A percentile compares a stretch with the other conserved stretches of the same genome.
phyloP scores from a whole-genome alignment of 2,797 vertebrate genomes.

The Cynodonichthys magdalenae region DNA sequence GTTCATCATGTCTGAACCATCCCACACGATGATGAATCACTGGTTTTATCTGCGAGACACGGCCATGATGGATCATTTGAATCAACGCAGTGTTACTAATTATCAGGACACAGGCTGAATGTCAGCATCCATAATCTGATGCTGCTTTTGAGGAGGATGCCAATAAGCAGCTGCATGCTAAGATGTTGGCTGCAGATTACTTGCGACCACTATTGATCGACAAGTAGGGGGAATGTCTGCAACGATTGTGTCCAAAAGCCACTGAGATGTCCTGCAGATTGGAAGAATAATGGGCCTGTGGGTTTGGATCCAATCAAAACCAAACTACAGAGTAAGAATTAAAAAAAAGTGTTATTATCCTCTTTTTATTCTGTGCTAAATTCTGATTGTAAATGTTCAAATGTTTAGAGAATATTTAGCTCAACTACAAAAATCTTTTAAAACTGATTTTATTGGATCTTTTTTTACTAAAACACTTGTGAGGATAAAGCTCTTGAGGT shows the following conservation, averaged over 20 bases:
- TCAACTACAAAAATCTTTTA: no score
- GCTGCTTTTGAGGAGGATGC: constrained; percentile 67
- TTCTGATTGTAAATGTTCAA: no score
- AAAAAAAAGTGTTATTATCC: constrained; percentile 5
- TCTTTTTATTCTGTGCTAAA: background rate
- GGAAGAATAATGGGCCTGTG: constrained; percentile 55
- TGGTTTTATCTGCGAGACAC: constrained; percentile 37
- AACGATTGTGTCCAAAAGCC: constrained; percentile 50
- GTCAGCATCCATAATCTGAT: constrained; percentile 67
- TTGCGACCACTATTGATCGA: constrained; percentile 72
- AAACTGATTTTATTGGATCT: no score
- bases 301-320: constrained; percentile 32
- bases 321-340: constrained; percentile 13
- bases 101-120: constrained; percentile 37
- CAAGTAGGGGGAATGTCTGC: constrained; percentile 56
- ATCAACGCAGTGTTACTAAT: constrained; percentile 62
- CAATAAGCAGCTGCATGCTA: constrained; percentile 60
- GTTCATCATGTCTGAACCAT: constrained; percentile 1
- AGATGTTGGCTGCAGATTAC: constrained; percentile 57
- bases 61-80: constrained; percentile 73
- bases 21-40: constrained; percentile 67
- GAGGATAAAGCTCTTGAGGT: no score
- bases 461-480: no score
- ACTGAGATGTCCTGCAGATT: constrained; percentile 32
- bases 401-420: no score